phyloP scores from a whole-genome alignment of 2,113 vertebrate species.

The Cottus gobio region DNA sequence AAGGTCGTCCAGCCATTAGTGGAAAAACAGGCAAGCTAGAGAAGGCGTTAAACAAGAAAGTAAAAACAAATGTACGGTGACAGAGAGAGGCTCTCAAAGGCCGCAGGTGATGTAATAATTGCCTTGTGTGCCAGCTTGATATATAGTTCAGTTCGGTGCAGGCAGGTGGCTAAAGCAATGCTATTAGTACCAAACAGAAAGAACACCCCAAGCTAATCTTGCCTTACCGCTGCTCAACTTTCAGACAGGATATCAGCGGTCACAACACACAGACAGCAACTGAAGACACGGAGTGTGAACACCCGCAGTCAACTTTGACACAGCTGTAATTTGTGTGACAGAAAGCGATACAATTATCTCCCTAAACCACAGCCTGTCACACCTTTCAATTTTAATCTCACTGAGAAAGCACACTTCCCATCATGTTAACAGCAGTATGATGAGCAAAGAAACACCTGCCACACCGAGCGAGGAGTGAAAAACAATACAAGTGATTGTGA shows the following conservation, averaged over 20 bases:
- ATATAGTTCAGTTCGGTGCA: conserved; percentile 13
- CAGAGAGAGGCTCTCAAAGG: conserved; percentile 10
- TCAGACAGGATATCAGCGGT: conserved; percentile 61
- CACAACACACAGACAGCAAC: conserved; percentile 44
- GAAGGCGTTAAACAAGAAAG: conserved; percentile 9
- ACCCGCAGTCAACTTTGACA: conserved; percentile 50
- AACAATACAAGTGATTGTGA: background rate
- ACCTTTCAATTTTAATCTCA: conserved; percentile 25
- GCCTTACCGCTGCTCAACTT: conserved; percentile 39
- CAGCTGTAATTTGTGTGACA: conserved; percentile 31
- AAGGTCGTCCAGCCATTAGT: background rate
- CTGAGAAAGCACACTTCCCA: background rate
- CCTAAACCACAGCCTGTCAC: conserved; percentile 45
- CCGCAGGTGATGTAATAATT: conserved; percentile 31
- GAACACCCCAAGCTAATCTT: conserved; percentile 13
- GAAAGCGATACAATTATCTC: conserved; percentile 33
- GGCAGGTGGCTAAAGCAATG: background rate
- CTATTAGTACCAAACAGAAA: conserved; percentile 18
- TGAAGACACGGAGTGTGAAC: conserved; percentile 36
- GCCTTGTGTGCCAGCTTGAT: conserved; percentile 24
- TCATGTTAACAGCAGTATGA: background rate
- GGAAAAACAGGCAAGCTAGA: background rate
- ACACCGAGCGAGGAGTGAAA: background rate
- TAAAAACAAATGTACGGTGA: conserved; percentile 4
- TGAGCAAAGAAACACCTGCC: background rate